Evolutionary conservation across 2,113 vertebrate species (phyloP), one percentile per base, ranked within the genome.

Genomic region (Pongo abelii): DNA sequence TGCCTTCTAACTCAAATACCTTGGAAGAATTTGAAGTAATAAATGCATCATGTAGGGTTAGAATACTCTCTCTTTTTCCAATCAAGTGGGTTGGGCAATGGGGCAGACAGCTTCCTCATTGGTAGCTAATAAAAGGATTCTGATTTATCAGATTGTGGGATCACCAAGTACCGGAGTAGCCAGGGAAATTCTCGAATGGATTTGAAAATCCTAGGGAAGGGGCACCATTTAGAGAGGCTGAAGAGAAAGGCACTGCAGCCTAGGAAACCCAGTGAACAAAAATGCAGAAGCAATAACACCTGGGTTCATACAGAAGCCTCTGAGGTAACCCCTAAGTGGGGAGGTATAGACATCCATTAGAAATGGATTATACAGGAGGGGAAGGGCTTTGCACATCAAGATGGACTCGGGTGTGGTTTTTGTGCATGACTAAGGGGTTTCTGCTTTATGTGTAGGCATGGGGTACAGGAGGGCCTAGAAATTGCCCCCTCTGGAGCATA

Each of bases 21-120:
- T 25, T 1, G 2, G 35, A 55, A 78, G 38, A 93, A 32, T 74
- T 72, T 40, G 30, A 67, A 89, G 50, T 78, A 64, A 67, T 61
- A 64, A 72, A 30, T 18, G 2, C 11, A n/a, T 43, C 4, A 17
- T 0, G 0, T 5, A 64, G 18, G 5, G 38, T 46, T 18, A 35
- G 69, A 46, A 38, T 48, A 59, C 13, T 32, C 72, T 27, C 43
- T 86, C 18, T 35, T 81, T 91, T 85, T 84, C 40, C 46, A 74
- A 0, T 16, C 22, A 27, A 52, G 3, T 32, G 38, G 8, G 80
- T 74, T 70, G 13, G 38, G 50, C 40, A 40, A 3, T 8, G 25
- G 18, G 23, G 35, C 20, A 43, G 69, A 84, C 2, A 27, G 30
- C 20, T 18, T 67, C 6, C 1, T 91, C 40, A 48, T 0, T 61